Conservation (phyloP, 2,888 invertebrate genomes). For the Panzeria rudis region DNA sequence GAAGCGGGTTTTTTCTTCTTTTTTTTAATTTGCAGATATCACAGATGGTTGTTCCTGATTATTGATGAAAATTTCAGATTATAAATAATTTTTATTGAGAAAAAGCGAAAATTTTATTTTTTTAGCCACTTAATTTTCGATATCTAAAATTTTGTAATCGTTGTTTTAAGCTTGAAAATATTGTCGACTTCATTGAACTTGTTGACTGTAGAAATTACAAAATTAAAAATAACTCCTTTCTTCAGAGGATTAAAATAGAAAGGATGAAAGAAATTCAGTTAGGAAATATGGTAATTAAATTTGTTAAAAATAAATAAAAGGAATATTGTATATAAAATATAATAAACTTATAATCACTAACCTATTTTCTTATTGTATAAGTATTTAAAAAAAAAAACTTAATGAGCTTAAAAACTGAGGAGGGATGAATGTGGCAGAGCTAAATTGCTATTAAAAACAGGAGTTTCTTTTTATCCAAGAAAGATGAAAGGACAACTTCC, state of each 20-base stretch:
- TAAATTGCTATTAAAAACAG: conserved; percentile 7
- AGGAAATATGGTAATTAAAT: background rate
- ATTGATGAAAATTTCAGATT: background rate
- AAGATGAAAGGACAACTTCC: background rate
- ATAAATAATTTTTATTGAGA: background rate
- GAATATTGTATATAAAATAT: conserved; percentile 22
- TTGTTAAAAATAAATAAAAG: background rate
- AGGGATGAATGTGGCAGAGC: conserved; percentile 56
- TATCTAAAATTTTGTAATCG: too few relatives aligned
- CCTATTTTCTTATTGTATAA: conserved; percentile 46
- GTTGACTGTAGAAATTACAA: background rate
- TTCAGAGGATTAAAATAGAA: background rate
- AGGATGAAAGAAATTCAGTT: background rate
- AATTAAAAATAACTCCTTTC: conserved; percentile 1
- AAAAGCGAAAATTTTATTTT: too few relatives aligned
- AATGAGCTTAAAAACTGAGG: conserved; percentile 53
- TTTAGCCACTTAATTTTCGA: too few relatives aligned
- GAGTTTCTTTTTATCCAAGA: background rate
- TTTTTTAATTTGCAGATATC: background rate
- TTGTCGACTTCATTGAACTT: background rate
- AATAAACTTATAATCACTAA: conserved; percentile 55
- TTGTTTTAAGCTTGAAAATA: background rate
- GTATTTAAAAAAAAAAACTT: conserved; percentile 38
- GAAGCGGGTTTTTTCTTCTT: too few relatives aligned
- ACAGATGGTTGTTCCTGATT: background rate